Evolutionary conservation across 2,113 vertebrate genomes (phyloP), one percentile per base, ranked within the genome.

Genomic region (Mus musculus): DNA sequence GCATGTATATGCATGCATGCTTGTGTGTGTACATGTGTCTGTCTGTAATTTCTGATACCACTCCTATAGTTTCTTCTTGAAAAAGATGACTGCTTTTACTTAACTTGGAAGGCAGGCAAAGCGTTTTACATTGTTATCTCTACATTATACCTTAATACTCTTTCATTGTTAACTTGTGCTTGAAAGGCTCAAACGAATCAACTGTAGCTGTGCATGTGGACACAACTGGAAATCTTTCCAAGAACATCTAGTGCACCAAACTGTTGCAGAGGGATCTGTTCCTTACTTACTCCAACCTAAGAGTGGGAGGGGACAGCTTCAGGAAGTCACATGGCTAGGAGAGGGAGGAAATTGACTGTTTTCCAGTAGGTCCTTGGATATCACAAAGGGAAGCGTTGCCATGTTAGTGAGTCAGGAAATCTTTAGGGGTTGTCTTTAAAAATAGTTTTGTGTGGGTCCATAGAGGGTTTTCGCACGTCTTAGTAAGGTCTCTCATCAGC

Each of bases 21-120:
- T 30, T 71, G 20, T 26, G 30, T 52, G 65, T 54, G 12, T n/a
- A 69, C 0, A 4, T 54, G 3, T 8, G 19, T 54, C 11, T n/a
- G 33, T 54, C 16, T 71, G 33, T 85, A 67, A 76, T 90, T 93
- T 73, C 46, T 88, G 54, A 84, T 4, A 42, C 13, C 16, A 22
- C 30, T 69, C 22, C 17, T 92, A 1, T 86, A 39, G 16, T 14
- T 28, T 30, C 1, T 71, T n/a, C 49, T 91, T 80, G 20, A 65
- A 80, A 7, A 88, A 33, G 49, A 92, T 81, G 42, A 89, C 8
- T 56, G 49, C 42, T 71, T 82, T 95, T 89, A 8, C 65, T 82
- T 80, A 80, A 90, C 1, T 61, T 54, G 17, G 36, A 96, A 85
- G 20, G 88, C 88, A 90, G 81, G 89, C 71, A 63, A 8, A 88